Base-by-base conservation (phyloP, 2,113 vertebrate genomes). In the Gadus macrocephalus region DNA sequence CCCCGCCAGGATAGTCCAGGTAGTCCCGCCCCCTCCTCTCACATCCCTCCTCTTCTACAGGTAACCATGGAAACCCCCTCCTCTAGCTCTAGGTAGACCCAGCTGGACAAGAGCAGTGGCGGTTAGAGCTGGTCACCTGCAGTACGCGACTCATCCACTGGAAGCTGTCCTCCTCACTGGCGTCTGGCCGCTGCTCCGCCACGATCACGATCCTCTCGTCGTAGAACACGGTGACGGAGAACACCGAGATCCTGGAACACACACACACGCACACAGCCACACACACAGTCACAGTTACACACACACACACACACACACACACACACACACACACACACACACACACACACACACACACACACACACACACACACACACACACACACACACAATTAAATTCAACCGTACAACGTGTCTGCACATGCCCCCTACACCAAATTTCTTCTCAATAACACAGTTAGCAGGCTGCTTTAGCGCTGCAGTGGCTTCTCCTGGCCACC, bases 61-160 rank as follows among this genome's bases (percentile, higher is more conserved):
- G 25, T 25, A 1, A 25, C 25, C 25, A 25, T 25, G 25, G 25
- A 25, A 25, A 3, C 25, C 38, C 11, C 38, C 25, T 25, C 25
- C 38, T 42, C 38, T 42, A 42, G 11, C 25, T 25, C 25, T 25
- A 25, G 25, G 25, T 25, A 25, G 25, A 25, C 25, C 25, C 25
- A 1, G 25, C 25, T 25, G 38, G 6, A 42, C 11, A 6, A 14
- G 42, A 49, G 11, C 42, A 14, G 3, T 25, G 27, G 14, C 19
- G 3, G 61, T 4, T 25, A 9, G 63, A 35, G n/a, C 15, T 16
- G 49, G 53, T 67, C 73, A 97, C 96, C 95, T 99, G 96, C 58
- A 99, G 89, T 53, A 99, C 97, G 3, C 97, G 84, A 14, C 96
- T 98, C 97, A 99, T 99, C 96, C 96, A 99, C 91, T 98, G 97